Conservation (phyloP, 1,140 invertebrate genomes). For the Tetraneura akinire region DNA sequence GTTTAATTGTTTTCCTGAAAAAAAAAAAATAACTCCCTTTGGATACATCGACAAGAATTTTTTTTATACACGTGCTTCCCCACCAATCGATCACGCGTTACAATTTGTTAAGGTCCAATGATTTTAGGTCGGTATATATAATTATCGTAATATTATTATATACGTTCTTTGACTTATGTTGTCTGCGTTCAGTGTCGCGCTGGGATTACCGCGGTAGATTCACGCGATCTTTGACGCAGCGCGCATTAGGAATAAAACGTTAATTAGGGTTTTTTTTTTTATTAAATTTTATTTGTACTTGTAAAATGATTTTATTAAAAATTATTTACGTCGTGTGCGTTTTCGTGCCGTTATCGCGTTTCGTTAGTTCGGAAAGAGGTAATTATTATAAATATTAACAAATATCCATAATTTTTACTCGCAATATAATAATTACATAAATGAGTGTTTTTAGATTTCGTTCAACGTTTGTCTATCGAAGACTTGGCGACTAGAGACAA, state of each 20-base stretch:
- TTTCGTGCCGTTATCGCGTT: not conserved
- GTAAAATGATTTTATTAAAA: not conserved
- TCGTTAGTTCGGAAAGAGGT: not conserved
- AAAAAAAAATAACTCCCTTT: no score
- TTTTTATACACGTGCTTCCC: not conserved
- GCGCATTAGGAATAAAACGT: no score
- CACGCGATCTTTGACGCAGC: not conserved
- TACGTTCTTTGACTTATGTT: not conserved
- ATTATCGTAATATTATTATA: not conserved
- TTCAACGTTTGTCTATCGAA: conserved; percentile 28
- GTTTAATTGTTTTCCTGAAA: no score
- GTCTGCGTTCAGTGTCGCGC: not conserved
- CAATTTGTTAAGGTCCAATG: conserved; percentile 11
- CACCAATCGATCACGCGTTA: not conserved
- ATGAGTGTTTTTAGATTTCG: not conserved
- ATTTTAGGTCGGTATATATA: conserved; percentile 1
- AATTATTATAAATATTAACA: not conserved
- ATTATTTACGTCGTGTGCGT: not conserved
- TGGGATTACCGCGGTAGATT: not conserved
- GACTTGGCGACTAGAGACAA: conserved; percentile 53
- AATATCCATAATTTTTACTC: no score
- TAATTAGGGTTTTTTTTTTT: no score
- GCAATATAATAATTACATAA: no score
- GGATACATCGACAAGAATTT: not conserved
- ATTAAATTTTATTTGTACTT: not conserved